phyloP scores from a whole-genome alignment of 1,140 invertebrate species.

The Hyposmocoma kahamanoa region DNA sequence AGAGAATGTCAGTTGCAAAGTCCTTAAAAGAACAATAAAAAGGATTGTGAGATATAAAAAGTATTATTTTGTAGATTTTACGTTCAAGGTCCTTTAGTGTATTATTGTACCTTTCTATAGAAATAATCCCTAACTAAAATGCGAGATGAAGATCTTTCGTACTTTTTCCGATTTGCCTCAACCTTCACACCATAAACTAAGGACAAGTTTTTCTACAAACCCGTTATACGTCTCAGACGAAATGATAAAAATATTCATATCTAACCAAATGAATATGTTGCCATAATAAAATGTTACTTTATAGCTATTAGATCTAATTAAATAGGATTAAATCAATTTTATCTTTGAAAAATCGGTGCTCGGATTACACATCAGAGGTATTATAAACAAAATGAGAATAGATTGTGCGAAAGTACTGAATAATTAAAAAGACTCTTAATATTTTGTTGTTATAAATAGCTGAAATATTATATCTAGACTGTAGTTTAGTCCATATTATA shows the following conservation, averaged over 20 bases:
- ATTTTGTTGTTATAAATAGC: slow-evolving; percentile 35
- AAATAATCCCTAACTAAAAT: too few species aligned
- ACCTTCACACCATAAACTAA: slow-evolving; percentile 4
- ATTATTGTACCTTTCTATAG: slow-evolving; percentile 30
- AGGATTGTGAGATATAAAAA: slow-evolving; percentile 34
- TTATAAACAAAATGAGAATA: slow-evolving; percentile 26
- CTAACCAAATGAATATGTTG: slow-evolving; percentile 64
- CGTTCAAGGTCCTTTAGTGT: slow-evolving; percentile 28
- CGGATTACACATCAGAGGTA: slow-evolving; percentile 48
- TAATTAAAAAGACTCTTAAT: slow-evolving; percentile 24
- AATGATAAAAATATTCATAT: slow-evolving; percentile 32
- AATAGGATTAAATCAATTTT: slow-evolving; percentile 35
- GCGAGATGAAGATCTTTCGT: slow-evolving; percentile 17
- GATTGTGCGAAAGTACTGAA: slow-evolving; percentile 29
- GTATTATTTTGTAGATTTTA: slow-evolving; percentile 44
- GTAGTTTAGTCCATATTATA: slow-evolving; percentile 25
- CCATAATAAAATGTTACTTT: slow-evolving; percentile 53
- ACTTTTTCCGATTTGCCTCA: slow-evolving; percentile 16
- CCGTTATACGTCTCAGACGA: background rate
- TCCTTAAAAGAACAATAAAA: slow-evolving; percentile 5
- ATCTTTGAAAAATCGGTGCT: slow-evolving; percentile 48
- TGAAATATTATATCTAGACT: slow-evolving; percentile 29
- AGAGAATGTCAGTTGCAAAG: slow-evolving; percentile 12
- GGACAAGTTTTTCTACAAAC: background rate
- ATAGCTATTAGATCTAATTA: slow-evolving; percentile 34